A percentile compares a stretch with the other conserved stretches of the same genome.
These are phyloP conservation scores for Heterohyrax brucei DNA, from an alignment of 2,797 vertebrate species.

Conservation along the genomic window DNA sequence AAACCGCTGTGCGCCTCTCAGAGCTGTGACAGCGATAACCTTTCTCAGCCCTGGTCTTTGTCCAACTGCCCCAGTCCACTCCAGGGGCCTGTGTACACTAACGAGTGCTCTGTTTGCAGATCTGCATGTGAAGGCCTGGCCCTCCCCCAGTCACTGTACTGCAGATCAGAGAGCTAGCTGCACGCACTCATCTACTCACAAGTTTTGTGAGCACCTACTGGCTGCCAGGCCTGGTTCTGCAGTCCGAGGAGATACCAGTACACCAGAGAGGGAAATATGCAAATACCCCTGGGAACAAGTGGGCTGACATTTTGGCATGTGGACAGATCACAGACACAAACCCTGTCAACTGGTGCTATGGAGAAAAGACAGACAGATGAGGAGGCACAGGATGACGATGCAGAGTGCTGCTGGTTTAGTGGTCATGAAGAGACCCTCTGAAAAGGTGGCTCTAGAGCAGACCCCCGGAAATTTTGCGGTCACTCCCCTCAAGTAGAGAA, in stretches of 20 bases:
- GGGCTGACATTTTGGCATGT: not conserved
- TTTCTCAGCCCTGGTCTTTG: not conserved
- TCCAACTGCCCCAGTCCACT: not conserved
- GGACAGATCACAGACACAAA: not conserved
- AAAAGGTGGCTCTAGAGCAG: not conserved
- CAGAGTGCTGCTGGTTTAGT: not conserved
- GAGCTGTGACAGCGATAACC: not conserved
- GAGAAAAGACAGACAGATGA: not conserved
- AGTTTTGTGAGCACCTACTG: not conserved
- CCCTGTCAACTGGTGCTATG: not conserved
- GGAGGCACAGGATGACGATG: too few species aligned
- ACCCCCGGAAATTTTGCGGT: not conserved
- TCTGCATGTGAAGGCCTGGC: not conserved
- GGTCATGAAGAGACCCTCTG: not conserved
- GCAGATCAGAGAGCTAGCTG: not conserved
- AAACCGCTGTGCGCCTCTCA: not conserved
- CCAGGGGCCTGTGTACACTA: not conserved
- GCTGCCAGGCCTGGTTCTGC: not conserved
- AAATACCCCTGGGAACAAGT: not conserved
- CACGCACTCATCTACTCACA: not conserved
- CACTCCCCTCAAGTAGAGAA: not conserved
- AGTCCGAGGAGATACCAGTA: not conserved
- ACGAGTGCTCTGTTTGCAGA: not conserved
- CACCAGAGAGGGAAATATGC: not conserved
- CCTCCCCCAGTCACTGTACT: not conserved